These are phyloP conservation scores for Eulithis prunata DNA, from an alignment of 2,888 invertebrate genomes.

Conservation along the genomic window DNA sequence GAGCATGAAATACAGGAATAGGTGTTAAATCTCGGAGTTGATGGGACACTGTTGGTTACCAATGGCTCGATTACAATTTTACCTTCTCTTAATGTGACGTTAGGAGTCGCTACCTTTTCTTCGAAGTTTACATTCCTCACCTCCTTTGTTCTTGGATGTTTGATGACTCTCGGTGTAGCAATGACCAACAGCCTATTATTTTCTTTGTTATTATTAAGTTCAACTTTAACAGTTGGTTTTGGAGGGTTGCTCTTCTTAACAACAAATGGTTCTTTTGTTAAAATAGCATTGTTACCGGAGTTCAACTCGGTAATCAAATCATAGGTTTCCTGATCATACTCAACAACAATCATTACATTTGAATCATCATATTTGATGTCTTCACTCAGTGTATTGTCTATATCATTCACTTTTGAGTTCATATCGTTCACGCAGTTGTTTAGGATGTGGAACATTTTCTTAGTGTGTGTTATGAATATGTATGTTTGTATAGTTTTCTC, in stretches of 20 bases:
- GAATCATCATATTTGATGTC: slow-evolving; percentile 44
- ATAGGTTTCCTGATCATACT: slow-evolving; percentile 50
- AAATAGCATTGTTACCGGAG: slow-evolving; percentile 44
- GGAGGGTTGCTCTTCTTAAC: slow-evolving; percentile 20
- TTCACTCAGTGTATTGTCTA: slow-evolving; percentile 48
- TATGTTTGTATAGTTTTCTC: slow-evolving; percentile 59
- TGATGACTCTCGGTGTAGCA: slow-evolving; percentile 31
- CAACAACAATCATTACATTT: slow-evolving; percentile 61
- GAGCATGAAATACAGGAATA: slow-evolving; percentile 53
- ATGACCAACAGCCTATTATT: slow-evolving; percentile 35
- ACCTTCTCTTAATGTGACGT: slow-evolving; percentile 49
- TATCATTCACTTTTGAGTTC: slow-evolving; percentile 54
- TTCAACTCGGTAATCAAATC: slow-evolving; percentile 47
- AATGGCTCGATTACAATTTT: slow-evolving; percentile 53
- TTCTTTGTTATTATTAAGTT: slow-evolving; percentile 18
- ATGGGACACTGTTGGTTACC: slow-evolving; percentile 38
- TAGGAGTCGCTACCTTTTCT: slow-evolving; percentile 39
- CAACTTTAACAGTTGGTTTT: not conserved
- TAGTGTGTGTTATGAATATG: slow-evolving; percentile 58
- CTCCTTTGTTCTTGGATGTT: slow-evolving; percentile 34
- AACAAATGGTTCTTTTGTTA: slow-evolving; percentile 40
- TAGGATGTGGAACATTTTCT: slow-evolving; percentile 53
- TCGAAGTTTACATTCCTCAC: not conserved
- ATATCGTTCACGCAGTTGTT: slow-evolving; percentile 54
- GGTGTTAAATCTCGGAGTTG: slow-evolving; percentile 45